Evolutionary conservation across 2,888 invertebrate species (phyloP).

Genomic region (Agrochola circellaris): DNA sequence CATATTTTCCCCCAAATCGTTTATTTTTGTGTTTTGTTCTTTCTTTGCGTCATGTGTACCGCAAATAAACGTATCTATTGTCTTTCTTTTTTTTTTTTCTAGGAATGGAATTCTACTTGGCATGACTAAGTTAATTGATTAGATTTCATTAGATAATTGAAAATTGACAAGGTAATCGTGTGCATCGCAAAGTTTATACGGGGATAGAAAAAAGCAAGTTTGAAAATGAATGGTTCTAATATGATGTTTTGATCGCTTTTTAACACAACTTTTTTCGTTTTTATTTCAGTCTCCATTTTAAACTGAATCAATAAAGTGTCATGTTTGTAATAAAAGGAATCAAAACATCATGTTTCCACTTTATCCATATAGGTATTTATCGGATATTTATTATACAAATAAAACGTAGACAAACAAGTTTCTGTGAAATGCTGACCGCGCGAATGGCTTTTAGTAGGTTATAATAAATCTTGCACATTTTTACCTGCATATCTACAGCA

Average conservation of each 20-base stretch:
- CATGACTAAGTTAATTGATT: neutral
- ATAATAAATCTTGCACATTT: slow-evolving; percentile 32
- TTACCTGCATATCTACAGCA: neutral
- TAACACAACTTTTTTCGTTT: too few species aligned
- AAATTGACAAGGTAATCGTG: neutral
- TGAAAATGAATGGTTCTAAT: too few species aligned
- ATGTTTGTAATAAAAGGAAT: slow-evolving; percentile 16
- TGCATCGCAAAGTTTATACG: neutral
- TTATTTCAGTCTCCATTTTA: too few species aligned
- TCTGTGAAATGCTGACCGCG: slow-evolving; percentile 28
- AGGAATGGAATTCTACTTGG: neutral
- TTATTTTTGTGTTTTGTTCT: too few species aligned
- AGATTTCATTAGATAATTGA: neutral
- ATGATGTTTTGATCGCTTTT: too few species aligned
- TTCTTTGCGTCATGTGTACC: too few species aligned
- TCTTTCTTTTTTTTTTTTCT: too few species aligned
- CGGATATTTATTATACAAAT: slow-evolving; percentile 28
- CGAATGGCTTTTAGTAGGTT: slow-evolving; percentile 19
- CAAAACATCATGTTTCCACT: slow-evolving; percentile 11
- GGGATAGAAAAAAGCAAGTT: too few species aligned
- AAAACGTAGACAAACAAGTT: slow-evolving; percentile 32
- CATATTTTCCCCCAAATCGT: too few species aligned
- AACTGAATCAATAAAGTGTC: neutral
- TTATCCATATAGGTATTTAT: slow-evolving; percentile 11
- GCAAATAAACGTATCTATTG: too few species aligned